Conservation (phyloP, 2,113 vertebrate species). For the Dasypus novemcinctus region DNA sequence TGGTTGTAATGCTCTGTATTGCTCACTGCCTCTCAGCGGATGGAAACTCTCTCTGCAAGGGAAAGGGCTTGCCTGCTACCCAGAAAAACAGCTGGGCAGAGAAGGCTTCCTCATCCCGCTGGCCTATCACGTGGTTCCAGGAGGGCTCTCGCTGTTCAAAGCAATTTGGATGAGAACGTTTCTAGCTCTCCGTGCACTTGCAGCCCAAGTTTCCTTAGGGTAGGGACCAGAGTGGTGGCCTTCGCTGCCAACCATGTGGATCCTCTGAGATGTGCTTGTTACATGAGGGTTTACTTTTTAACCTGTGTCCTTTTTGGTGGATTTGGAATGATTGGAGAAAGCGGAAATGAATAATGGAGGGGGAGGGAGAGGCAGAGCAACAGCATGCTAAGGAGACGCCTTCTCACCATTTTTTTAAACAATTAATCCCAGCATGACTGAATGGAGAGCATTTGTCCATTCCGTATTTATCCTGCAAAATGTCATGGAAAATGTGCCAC, state of each 20-base stretch:
- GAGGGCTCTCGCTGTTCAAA: background rate
- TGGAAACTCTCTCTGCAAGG: constrained; percentile 18
- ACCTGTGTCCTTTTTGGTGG: background rate
- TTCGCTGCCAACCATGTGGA: background rate
- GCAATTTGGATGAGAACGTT: background rate
- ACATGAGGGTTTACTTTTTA: background rate
- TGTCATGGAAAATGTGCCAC: background rate
- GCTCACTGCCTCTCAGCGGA: constrained; percentile 26
- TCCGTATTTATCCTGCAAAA: background rate
- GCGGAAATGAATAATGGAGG: background rate
- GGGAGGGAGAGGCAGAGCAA: background rate
- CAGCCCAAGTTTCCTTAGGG: background rate
- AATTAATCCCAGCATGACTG: background rate
- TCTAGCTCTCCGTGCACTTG: background rate
- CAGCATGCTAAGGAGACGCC: background rate
- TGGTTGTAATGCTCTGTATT: constrained; percentile 68
- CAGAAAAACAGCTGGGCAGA: background rate
- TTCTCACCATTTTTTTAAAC: background rate
- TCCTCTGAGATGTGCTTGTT: background rate
- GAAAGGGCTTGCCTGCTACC: background rate
- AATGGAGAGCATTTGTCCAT: background rate
- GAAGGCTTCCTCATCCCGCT: background rate
- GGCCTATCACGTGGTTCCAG: background rate
- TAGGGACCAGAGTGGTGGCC: background rate
- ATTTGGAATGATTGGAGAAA: background rate